Evolutionary conservation across 2,113 vertebrate species (phyloP), one percentile per base, ranked within the genome.

Genomic region (Fulmarus glacialis): DNA sequence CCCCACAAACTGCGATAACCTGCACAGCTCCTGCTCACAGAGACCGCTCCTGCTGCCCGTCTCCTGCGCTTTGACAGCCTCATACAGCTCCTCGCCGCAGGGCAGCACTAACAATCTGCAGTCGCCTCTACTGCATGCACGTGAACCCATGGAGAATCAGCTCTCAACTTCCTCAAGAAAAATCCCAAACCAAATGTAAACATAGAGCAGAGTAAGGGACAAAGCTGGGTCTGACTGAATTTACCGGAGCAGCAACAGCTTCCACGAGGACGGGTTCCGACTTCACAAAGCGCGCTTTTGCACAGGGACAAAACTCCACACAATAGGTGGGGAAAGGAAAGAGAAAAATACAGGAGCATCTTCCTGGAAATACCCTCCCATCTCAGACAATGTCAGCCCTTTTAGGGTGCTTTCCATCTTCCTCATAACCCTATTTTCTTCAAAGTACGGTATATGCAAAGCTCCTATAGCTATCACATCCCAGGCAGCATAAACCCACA

Each of bases 71-170:
- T 5, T 0, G 29, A 40, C 72, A 71, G 60, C 71, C 62, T 56
- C 2, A 0, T 1, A 2, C 62, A 8, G 30, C 59, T 55, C 52
- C 52, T 56, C 2, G 0, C n/a, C 47, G 43, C 58, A 6, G n/a
- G 63, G 55, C 6, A 2, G 40, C 59, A 0, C 4, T 0, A 15
- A 13, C 0, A 3, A 30, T 21, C 32, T 15, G 5, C 73, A 16
- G 53, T 15, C 19, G 0, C 38, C 55, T n/a, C 58, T 6, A 0
- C 50, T 2, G 26, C 29, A 0, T 1, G 55, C 47, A 4, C 0
- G 1, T 1, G 13, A 95, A 18, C 36, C 24, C 27, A 5, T 5
- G 1, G 30, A 21, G 40, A 55, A 56, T 4, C 78, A 4, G 43
- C 68, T 50, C 84, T 15, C n/a, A 1, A 1, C 9, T 47, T n/a